Percentiles rank a stretch among this genome's conserved stretches.
These are phyloP conservation scores for Epizoanthus ramosus DNA, from an alignment of 92 coral and sea anemone genomes.

Conservation along the genomic window DNA sequence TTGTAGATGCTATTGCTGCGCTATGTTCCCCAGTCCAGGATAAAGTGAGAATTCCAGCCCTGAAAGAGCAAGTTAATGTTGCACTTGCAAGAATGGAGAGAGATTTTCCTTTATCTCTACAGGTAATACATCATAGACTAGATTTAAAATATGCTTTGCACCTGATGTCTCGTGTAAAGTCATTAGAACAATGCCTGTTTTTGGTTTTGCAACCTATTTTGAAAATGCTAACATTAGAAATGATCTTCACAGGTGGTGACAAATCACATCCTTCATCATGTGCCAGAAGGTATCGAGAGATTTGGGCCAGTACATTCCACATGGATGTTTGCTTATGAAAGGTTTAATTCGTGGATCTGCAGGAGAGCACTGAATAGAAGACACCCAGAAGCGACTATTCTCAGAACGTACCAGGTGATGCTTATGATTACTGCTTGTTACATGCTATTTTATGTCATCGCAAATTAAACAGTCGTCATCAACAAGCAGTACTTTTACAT, in stretches of 20 bases:
- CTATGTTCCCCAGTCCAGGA: conserved; percentile 42
- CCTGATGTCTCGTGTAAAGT: neutral
- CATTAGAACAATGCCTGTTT: neutral
- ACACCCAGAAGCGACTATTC: conserved; percentile 48
- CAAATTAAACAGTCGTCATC: no score
- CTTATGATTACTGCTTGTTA: no score
- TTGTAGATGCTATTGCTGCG: conserved; percentile 44
- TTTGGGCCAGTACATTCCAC: conserved; percentile 48
- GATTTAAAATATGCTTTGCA: no score
- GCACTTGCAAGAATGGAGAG: conserved; percentile 46
- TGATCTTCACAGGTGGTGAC: neutral
- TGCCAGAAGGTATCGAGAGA: conserved; percentile 28
- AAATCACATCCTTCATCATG: conserved; percentile 45
- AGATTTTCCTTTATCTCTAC: conserved; percentile 57
- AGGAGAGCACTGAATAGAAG: conserved; percentile 41
- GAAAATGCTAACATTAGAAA: neutral
- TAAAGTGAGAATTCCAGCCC: neutral
- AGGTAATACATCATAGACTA: conserved; percentile 43
- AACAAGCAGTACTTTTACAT: no score
- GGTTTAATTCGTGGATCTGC: conserved; percentile 46
- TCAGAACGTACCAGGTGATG: conserved; percentile 44
- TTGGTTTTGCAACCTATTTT: neutral
- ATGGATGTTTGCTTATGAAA: conserved; percentile 49
- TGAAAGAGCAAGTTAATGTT: conserved; percentile 46
- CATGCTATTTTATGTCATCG: no score